phyloP scores from a whole-genome alignment of 2,888 invertebrate species.

The Amaurobius ferox region DNA sequence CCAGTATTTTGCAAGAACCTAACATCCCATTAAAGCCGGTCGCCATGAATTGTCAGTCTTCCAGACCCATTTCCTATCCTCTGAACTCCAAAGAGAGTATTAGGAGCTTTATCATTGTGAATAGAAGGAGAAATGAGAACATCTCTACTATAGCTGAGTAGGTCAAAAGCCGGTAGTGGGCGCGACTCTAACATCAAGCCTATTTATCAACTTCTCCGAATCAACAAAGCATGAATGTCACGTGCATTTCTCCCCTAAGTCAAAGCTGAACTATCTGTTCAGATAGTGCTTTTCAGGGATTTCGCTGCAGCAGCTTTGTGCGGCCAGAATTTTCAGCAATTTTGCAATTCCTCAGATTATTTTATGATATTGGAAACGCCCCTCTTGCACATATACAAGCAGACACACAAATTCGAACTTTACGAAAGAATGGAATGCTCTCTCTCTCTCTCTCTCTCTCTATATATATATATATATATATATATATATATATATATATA shows the following conservation, averaged over 20 bases:
- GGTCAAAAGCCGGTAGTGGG: conserved; percentile 24
- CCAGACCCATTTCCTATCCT: conserved; percentile 24
- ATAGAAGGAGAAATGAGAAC: conserved; percentile 37
- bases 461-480: no score
- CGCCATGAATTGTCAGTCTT: conserved; percentile 14
- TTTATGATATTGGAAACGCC: no score
- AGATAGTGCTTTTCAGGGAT: not conserved
- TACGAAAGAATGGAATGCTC: no score
- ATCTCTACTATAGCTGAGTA: conserved; percentile 35
- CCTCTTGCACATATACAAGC: no score
- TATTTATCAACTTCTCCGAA: conserved; percentile 51
- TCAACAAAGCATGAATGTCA: conserved; percentile 45
- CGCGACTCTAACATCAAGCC: conserved; percentile 42
- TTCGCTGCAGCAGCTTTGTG: no score
- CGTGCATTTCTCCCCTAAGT: conserved; percentile 4
- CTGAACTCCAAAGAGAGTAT: conserved; percentile 7
- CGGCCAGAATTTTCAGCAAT: no score
- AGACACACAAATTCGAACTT: no score
- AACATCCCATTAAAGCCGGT: conserved; percentile 37
- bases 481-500: no score
- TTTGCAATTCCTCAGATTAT: no score
- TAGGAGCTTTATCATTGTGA: conserved; percentile 22
- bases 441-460: no score
- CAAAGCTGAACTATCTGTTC: not conserved
- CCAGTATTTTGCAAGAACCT: no score